Evolutionary conservation across 2,113 vertebrate genomes (phyloP).

Genomic region (Ahaetulla prasina): DNA sequence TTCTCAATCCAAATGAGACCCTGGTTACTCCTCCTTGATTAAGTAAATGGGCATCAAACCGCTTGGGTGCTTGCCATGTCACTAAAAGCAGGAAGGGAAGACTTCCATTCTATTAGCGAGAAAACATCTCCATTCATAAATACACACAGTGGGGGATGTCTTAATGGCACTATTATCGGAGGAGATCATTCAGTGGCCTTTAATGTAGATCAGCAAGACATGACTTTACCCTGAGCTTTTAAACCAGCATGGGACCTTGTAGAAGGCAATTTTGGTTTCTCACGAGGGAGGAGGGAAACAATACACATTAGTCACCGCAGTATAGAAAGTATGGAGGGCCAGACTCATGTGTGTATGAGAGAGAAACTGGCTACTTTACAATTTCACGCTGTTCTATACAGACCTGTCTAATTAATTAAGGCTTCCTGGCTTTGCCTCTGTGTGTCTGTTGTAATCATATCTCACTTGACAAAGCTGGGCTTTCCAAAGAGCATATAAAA

Average conservation of each 20-base stretch:
- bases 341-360: too few species aligned
- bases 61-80: slow-evolving; percentile 47
- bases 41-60: slow-evolving; percentile 50
- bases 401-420: slow-evolving; percentile 65
- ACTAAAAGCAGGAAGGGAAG: slow-evolving; percentile 27
- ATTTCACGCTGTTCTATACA: slow-evolving; percentile 63
- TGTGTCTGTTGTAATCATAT: background rate
- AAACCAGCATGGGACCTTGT: slow-evolving; percentile 59
- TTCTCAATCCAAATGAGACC: background rate
- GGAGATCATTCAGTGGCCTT: slow-evolving; percentile 64
- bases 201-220: slow-evolving; percentile 74
- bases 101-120: slow-evolving; percentile 65
- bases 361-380: slow-evolving; percentile 57
- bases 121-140: slow-evolving; percentile 69
- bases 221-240: slow-evolving; percentile 74
- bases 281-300: slow-evolving; percentile 56
- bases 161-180: slow-evolving; percentile 72
- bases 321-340: slow-evolving; percentile 42
- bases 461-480: background rate
- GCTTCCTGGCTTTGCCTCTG: slow-evolving; percentile 36
- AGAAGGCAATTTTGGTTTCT: slow-evolving; percentile 68
- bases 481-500: background rate
- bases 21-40: background rate
- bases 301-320: slow-evolving; percentile 68
- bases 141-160: slow-evolving; percentile 69